Evolutionary conservation across 2,797 vertebrate genomes (phyloP).

Genomic region (Pangasius macronema): DNA sequence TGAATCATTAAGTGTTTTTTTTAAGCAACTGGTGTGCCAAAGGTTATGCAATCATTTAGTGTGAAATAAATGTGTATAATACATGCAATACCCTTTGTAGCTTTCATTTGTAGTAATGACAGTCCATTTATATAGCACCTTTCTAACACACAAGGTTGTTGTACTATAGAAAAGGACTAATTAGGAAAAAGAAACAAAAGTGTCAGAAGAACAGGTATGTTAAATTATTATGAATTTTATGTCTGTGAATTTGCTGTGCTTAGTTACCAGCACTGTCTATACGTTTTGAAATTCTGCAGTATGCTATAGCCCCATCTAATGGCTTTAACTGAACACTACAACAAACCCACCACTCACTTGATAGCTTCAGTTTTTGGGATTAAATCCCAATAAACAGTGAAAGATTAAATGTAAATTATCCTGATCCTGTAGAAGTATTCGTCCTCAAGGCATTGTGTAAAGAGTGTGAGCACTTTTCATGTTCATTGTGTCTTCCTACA

Average conservation of each 20-base stretch:
- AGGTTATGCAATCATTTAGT: not conserved
- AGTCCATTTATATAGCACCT: not conserved
- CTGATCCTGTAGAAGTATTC: not conserved
- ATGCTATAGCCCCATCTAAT: constrained; percentile 17
- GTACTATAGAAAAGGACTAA: not conserved
- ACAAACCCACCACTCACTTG: no score
- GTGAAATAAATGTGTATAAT: not conserved
- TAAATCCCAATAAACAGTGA: not conserved
- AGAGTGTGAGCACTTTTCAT: not conserved
- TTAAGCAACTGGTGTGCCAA: not conserved
- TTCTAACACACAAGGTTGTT: not conserved
- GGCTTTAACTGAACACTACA: constrained; percentile 15
- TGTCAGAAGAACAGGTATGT: not conserved
- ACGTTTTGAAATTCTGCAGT: not conserved
- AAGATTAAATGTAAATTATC: not conserved
- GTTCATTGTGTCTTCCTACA: not conserved
- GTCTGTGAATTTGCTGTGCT: not conserved
- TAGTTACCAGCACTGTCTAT: not conserved
- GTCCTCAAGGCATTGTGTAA: not conserved
- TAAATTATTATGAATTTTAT: not conserved
- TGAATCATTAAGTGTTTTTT: not conserved
- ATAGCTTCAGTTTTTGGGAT: not conserved
- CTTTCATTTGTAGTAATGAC: not conserved
- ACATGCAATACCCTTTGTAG: not conserved
- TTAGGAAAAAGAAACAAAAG: not conserved